Base-by-base conservation (phyloP, 2,888 invertebrate species). In the Epinotia bilunana region DNA sequence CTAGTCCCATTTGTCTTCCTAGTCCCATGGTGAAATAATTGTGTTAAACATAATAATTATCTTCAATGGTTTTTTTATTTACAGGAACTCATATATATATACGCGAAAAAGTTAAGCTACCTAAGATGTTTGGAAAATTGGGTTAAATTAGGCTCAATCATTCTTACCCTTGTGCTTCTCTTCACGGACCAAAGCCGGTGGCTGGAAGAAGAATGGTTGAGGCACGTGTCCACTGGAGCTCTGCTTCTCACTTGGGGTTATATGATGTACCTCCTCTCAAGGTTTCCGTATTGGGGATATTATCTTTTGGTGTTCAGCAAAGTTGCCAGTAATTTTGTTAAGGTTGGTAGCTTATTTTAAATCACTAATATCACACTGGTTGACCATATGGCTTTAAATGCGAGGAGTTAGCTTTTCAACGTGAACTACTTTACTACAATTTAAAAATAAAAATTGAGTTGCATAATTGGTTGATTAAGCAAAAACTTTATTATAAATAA, bases 221-320 rank as follows among this genome's bases (percentile, higher is more conserved):
- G 84, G 7, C 83, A 88, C 75, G 79, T 89, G 4, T 84, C 88
- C 0, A 86, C 90, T 1, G 74, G 87, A 5, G 86, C 89, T 3
- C 80, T 89, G 18, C 84, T 91, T 60, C 80, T 90, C 33, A 82
- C 87, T 2, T 91, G 90, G 90, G 82, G 86, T 1, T 88, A 90
- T 77, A 80, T 90, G 64, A 87, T 89, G 80, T 86, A 89, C 72
- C 80, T 90, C 18, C 79, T 88, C 2, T 88, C 90, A 1, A 81
- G 88, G 23, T 85, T 88, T 75, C 89, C 89, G 13, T 82, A 82
- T 33, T 87, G 86, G 80, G 90, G 89, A 3, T 87, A 87, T 74
- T 88, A 88, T 79, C 86, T 90, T n/a, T 84, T 88, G 49, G 90
- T 91, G 90, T 90, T 90, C 76, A 84, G 85, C 63, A 86, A 86